phyloP scores from a whole-genome alignment of 1,140 invertebrate species.

The Hycleus cichorii region DNA sequence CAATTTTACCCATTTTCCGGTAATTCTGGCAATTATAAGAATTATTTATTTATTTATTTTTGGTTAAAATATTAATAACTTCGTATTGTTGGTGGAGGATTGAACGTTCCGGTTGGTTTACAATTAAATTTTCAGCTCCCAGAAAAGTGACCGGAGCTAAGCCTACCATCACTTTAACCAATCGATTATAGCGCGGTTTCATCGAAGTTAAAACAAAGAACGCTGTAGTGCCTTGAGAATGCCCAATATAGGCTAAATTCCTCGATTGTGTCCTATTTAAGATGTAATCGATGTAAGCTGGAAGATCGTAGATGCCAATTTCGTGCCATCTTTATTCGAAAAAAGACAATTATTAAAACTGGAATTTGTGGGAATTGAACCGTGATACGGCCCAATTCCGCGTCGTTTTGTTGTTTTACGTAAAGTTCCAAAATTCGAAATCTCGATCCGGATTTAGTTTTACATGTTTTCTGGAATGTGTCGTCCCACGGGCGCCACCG shows the following conservation, averaged over 20 bases:
- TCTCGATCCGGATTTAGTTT: conserved; percentile 12
- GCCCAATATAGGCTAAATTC: conserved; percentile 49
- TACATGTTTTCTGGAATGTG: conserved; percentile 9
- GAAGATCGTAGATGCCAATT: conserved; percentile 57
- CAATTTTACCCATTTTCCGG: too few relatives aligned
- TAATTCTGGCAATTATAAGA: too few relatives aligned
- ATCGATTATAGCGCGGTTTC: conserved; percentile 44
- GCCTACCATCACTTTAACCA: conserved; percentile 46
- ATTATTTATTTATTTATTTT: too few relatives aligned
- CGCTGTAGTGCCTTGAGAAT: conserved; percentile 52
- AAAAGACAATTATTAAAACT: conserved; percentile 19
- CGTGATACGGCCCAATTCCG: too few relatives aligned
- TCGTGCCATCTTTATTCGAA: conserved; percentile 55
- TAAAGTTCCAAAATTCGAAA: conserved; percentile 8
- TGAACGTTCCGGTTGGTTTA: too few relatives aligned
- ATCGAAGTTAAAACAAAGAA: conserved; percentile 43
- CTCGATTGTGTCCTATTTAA: conserved; percentile 43
- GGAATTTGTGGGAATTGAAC: too few relatives aligned
- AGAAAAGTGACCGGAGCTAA: conserved; percentile 47
- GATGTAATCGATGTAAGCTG: conserved; percentile 54
- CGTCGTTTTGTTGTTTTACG: neutral
- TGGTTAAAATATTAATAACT: too few relatives aligned
- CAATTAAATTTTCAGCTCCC: too few relatives aligned
- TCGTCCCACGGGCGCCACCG: conserved; percentile 48
- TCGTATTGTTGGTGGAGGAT: too few relatives aligned